Conservation (phyloP, 2,797 vertebrate genomes). For the Sciurus vulgaris region DNA sequence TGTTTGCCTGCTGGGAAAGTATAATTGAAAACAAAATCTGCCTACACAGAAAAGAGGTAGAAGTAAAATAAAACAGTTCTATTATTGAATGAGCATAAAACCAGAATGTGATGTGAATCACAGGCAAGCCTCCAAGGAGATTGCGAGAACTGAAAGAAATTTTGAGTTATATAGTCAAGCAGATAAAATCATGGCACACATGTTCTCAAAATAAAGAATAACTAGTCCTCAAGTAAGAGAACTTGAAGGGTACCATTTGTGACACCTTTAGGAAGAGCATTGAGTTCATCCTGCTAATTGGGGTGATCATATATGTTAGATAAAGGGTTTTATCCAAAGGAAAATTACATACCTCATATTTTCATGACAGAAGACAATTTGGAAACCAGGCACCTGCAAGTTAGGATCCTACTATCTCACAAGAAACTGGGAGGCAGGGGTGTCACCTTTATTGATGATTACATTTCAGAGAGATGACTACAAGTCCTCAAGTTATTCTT, state of each 20-base stretch:
- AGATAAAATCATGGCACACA: neutral
- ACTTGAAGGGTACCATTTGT: neutral
- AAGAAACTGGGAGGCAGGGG: neutral
- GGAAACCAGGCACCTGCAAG: neutral
- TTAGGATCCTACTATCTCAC: neutral
- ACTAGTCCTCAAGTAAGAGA: neutral
- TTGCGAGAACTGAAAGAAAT: neutral
- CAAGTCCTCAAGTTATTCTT: neutral
- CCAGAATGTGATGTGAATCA: neutral
- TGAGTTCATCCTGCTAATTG: neutral
- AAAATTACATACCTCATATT: neutral
- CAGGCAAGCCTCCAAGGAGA: neutral
- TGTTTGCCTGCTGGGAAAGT: neutral
- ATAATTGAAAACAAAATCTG: constrained; percentile 3
- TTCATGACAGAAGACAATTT: neutral
- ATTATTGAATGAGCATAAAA: neutral
- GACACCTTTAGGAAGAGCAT: neutral
- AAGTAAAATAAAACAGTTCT: neutral
- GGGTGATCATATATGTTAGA: neutral
- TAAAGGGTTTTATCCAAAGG: neutral
- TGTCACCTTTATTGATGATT: neutral
- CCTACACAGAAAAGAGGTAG: neutral
- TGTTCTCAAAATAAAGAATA: neutral
- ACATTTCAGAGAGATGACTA: neutral
- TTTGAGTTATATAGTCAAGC: neutral